Conservation (phyloP, 2,888 invertebrate genomes). For the Drosophila leonis region DNA sequence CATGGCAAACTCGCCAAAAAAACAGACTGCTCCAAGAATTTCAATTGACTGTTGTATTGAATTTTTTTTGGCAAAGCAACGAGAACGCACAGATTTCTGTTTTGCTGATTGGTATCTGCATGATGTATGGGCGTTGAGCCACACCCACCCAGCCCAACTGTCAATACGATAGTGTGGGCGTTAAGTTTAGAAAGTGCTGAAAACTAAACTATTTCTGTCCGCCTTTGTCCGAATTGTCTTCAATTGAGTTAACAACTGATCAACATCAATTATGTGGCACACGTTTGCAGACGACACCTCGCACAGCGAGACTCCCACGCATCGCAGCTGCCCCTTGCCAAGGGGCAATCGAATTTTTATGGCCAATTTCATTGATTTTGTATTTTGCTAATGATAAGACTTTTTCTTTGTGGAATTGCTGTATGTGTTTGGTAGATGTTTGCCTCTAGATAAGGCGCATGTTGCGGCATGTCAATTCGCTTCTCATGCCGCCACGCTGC, state of each 20-base stretch:
- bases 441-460: constrained; percentile 58
- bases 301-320: constrained; percentile 64
- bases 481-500: constrained; percentile 50
- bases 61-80: constrained; percentile 49
- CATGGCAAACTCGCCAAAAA: constrained; percentile 51
- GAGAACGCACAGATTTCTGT: constrained; percentile 50
- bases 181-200: constrained; percentile 68
- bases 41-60: constrained; percentile 50
- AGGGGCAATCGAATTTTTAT: constrained; percentile 71
- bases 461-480: constrained; percentile 71
- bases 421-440: constrained; percentile 27
- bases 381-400: constrained; percentile 78
- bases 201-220: constrained; percentile 73
- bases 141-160: constrained; percentile 51
- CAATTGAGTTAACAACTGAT: constrained; percentile 17
- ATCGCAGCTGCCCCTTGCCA: constrained; percentile 18
- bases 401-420: constrained; percentile 34
- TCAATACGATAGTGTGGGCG: constrained; percentile 5
- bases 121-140: constrained; percentile 59
- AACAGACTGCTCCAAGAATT: constrained; percentile 50
- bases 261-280: constrained; percentile 74
- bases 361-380: constrained; percentile 78
- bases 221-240: not conserved
- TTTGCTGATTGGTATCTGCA: constrained; percentile 65
- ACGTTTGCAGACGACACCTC: constrained; percentile 70